Percentiles rank a stretch among this genome's conserved stretches.
phyloP scores from a whole-genome alignment of 53 echinoderm and acorn worm species.

The Crossaster papposus region DNA sequence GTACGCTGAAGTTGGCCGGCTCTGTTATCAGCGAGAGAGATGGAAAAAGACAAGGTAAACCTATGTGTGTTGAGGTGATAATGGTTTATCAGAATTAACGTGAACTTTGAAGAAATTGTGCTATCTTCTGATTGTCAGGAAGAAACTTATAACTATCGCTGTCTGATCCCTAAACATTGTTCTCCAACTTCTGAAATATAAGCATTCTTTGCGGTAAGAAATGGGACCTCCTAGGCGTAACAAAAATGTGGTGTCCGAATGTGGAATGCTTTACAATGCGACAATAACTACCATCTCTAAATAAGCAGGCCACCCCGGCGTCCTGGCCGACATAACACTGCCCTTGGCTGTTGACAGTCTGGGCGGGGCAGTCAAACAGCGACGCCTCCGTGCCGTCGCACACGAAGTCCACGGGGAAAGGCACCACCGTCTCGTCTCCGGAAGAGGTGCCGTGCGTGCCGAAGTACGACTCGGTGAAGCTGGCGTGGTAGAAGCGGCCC shows the following conservation, averaged over 20 bases:
- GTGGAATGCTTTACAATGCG: no score
- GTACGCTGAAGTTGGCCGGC: background rate
- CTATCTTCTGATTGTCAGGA: no score
- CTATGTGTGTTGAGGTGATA: no score
- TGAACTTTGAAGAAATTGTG: no score
- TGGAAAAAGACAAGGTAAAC: background rate
- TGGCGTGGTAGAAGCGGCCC: no score
- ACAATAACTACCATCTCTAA: background rate
- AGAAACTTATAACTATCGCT: no score
- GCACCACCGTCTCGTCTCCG: background rate
- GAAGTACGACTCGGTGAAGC: background rate
- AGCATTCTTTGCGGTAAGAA: no score
- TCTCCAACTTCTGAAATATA: no score
- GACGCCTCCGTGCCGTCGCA: background rate
- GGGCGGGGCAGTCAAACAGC: background rate
- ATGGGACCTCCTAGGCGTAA: no score
- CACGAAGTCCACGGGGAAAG: background rate
- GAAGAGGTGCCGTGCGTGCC: background rate
- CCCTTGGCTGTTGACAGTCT: background rate
- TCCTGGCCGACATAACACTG: background rate
- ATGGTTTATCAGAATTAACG: no score
- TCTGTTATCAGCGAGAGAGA: background rate
- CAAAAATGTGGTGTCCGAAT: no score
- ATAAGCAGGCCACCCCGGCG: background rate
- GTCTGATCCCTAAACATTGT: no score